phyloP scores from a whole-genome alignment of 2,113 vertebrate species.

The Spilogale gracilis region DNA sequence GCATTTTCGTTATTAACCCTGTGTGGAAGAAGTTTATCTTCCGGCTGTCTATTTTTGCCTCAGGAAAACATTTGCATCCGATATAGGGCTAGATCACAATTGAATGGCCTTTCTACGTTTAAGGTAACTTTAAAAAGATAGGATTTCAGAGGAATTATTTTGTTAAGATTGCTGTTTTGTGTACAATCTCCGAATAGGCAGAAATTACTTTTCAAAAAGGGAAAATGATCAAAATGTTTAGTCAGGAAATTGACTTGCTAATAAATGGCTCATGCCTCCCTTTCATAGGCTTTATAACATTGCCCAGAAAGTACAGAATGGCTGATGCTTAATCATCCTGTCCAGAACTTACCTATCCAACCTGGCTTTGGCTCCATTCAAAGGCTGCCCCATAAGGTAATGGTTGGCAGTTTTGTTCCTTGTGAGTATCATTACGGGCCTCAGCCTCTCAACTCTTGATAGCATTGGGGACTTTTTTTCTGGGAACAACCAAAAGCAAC shows the following conservation, averaged over 20 bases:
- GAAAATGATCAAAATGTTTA: not conserved
- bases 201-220: constrained; percentile 37
- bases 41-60: constrained; percentile 49
- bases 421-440: not conserved
- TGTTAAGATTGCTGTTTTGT: constrained; percentile 19
- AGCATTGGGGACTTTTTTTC: not conserved
- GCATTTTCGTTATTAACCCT: constrained; percentile 84
- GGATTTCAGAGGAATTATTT: constrained; percentile 18
- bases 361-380: not conserved
- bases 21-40: constrained; percentile 75
- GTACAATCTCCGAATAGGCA: not conserved
- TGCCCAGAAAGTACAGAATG: not conserved
- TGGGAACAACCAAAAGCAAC: constrained; percentile 26
- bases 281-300: not conserved
- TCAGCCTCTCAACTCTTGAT: constrained; percentile 24
- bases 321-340: not conserved
- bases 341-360: not conserved
- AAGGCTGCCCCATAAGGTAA: not conserved
- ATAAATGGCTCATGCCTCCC: not conserved
- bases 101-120: not conserved
- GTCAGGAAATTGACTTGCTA: not conserved
- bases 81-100: not conserved
- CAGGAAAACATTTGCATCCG: constrained; percentile 49
- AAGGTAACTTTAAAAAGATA: constrained; percentile 19
- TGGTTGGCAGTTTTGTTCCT: not conserved